Percentiles rank a stretch among this genome's conserved stretches.
Conservation (phyloP, 2,113 vertebrate genomes). For the Monarcha castaneiventris region DNA sequence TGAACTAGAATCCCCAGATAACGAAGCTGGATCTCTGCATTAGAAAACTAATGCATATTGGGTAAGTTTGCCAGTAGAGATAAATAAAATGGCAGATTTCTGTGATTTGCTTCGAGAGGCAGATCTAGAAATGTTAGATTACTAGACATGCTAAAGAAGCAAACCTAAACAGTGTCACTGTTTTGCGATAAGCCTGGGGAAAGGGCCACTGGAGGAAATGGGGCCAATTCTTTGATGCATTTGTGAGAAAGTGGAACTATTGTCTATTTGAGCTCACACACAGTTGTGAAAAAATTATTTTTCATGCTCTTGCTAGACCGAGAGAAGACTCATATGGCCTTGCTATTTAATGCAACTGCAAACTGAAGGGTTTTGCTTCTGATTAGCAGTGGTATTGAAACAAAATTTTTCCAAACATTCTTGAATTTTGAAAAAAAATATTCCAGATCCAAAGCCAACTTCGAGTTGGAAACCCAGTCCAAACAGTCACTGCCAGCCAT, state of each 20-base stretch:
- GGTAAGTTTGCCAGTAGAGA: neutral
- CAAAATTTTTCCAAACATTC: neutral
- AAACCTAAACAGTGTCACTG: neutral
- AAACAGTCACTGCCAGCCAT: neutral
- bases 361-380: neutral
- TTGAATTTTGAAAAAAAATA: neutral
- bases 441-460: neutral
- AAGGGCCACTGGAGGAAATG: neutral
- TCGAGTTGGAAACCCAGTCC: neutral
- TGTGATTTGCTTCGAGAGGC: neutral
- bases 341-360: neutral
- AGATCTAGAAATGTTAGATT: neutral
- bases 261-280: neutral
- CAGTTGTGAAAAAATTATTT: neutral
- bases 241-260: neutral
- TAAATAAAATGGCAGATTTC: neutral
- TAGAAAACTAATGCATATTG: neutral
- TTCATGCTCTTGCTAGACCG: neutral
- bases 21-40: accelerated
- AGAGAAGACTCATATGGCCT: neutral
- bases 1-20: neutral
- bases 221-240: neutral
- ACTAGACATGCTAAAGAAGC: neutral
- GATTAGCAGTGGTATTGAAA: neutral
- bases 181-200: neutral